Conservation (phyloP, 2,797 vertebrate genomes). For the Allobates femoralis region DNA sequence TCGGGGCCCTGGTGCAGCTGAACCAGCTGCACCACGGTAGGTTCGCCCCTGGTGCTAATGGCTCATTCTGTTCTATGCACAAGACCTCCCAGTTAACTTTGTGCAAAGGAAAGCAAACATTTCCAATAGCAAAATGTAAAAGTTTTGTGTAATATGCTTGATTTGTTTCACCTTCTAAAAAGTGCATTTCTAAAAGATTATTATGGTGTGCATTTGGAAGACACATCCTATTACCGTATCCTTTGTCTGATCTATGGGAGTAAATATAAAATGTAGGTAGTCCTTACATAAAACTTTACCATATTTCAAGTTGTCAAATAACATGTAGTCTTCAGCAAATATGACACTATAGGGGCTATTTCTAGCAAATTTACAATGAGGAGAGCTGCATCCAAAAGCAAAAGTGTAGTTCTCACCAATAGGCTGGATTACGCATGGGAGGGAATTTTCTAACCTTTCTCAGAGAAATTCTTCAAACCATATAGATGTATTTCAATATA, state of each 20-base stretch:
- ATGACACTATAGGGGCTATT: constrained; percentile 25
- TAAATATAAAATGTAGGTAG: not conserved
- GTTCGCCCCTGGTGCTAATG: no score
- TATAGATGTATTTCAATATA: constrained; percentile 51
- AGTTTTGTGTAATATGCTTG: no score
- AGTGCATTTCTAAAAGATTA: not conserved
- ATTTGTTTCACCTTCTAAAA: no score
- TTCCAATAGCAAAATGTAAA: no score
- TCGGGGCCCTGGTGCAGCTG: no score
- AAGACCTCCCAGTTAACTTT: no score
- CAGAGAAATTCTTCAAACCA: constrained; percentile 51
- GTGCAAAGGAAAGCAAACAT: no score
- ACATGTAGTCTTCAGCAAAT: constrained; percentile 9
- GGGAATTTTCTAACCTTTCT: constrained; percentile 59
- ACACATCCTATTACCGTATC: not conserved
- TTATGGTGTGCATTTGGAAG: not conserved
- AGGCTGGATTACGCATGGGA: constrained; percentile 32
- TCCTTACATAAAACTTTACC: not conserved
- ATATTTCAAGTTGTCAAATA: constrained; percentile 34
- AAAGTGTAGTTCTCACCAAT: constrained; percentile 32
- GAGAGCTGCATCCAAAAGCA: constrained; percentile 28
- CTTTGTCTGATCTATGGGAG: not conserved
- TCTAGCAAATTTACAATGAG: constrained; percentile 34
- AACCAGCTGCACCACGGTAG: no score
- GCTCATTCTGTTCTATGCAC: no score